Conservation (phyloP, 2,888 invertebrate species). For the Ichneumoninae sp. region DNA sequence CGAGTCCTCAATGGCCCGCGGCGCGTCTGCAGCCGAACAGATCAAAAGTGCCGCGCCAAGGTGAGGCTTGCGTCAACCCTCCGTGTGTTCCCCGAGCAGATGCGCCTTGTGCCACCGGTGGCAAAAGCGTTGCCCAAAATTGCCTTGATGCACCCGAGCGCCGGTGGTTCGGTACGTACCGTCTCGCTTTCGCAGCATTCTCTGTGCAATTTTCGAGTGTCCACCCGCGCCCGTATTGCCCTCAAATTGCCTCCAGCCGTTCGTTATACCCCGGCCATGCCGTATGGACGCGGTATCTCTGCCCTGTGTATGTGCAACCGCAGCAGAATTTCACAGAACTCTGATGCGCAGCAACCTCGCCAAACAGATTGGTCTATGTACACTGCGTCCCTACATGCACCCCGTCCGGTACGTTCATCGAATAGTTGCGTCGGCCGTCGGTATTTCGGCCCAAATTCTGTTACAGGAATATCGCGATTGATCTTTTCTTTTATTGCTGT, state of each 20-base stretch:
- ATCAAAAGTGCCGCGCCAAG: slow-evolving; percentile 32
- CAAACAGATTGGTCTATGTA: slow-evolving; percentile 12
- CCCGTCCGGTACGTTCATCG: slow-evolving; percentile 1
- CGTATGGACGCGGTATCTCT: background rate
- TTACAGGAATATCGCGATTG: background rate
- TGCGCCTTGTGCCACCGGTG: slow-evolving; percentile 31
- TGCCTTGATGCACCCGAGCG: slow-evolving; percentile 19
- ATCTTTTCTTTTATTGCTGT: background rate
- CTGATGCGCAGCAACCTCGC: background rate
- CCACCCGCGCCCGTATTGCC: slow-evolving; percentile 22
- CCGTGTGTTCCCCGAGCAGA: slow-evolving; percentile 6
- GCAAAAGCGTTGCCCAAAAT: slow-evolving; percentile 40
- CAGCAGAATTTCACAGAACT: slow-evolving; percentile 22
- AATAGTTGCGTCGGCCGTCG: background rate
- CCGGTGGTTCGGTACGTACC: slow-evolving; percentile 9
- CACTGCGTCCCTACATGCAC: background rate
- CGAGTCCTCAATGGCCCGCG: background rate
- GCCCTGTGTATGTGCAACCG: slow-evolving; percentile 14
- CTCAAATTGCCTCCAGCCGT: slow-evolving; percentile 37
- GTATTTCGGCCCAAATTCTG: background rate
- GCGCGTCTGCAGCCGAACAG: slow-evolving; percentile 7
- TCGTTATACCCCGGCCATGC: slow-evolving; percentile 16
- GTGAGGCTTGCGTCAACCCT: background rate
- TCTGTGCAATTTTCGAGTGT: slow-evolving; percentile 23
- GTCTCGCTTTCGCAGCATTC: slow-evolving; percentile 1